Percentiles rank a stretch among this genome's conserved stretches.
These are phyloP conservation scores for Burhinus bistriatus DNA, from an alignment of 2,113 vertebrate genomes.

Conservation along the genomic window DNA sequence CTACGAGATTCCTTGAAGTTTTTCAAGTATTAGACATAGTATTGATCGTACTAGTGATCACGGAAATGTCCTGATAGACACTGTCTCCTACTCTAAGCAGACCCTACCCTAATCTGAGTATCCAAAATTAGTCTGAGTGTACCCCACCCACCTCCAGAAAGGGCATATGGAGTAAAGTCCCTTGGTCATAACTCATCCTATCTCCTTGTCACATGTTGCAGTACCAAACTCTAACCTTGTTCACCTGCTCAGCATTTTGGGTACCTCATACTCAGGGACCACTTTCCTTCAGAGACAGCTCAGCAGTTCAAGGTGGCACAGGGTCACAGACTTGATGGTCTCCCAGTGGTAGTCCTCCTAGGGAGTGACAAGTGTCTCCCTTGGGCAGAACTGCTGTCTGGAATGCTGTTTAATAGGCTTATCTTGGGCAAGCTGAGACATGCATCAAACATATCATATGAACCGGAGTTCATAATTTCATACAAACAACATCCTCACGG, in stretches of 20 bases:
- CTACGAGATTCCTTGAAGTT: fast-evolving
- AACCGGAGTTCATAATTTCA: neutral
- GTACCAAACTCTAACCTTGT: neutral
- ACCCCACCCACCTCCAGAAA: neutral
- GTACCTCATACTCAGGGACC: fast-evolving
- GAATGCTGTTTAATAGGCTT: slow-evolving; percentile 53
- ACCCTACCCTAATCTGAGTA: no score
- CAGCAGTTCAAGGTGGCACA: neutral
- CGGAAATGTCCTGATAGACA: neutral
- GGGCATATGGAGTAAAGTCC: neutral
- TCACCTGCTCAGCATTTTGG: neutral
- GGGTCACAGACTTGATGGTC: neutral
- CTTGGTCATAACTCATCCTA: neutral
- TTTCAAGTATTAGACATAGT: neutral
- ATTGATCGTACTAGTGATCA: neutral
- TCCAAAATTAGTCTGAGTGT: neutral
- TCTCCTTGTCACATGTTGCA: neutral
- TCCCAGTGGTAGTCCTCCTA: neutral
- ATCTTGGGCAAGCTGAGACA: slow-evolving; percentile 51
- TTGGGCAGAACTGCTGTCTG: slow-evolving; percentile 40
- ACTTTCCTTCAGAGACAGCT: neutral
- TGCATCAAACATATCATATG: neutral
- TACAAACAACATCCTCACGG: neutral
- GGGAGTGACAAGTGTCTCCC: slow-evolving; percentile 1
- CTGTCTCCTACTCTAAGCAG: neutral